Base-by-base conservation (phyloP, 2,113 vertebrate species). In the Sorex araneus region DNA sequence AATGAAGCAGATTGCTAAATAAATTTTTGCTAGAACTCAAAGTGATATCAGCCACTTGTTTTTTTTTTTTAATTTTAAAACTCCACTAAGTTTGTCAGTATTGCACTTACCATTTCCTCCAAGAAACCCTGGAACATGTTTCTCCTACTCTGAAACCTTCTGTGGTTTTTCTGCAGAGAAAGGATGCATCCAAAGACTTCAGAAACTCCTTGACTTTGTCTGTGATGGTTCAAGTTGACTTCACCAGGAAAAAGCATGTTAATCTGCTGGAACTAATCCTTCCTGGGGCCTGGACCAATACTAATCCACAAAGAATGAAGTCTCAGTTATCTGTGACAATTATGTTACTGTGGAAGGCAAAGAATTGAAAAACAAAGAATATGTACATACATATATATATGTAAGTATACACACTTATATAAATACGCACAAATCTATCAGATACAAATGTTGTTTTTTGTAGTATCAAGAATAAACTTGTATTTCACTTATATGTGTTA, bases 261-360 rank as follows among this genome's bases (percentile, higher is more conserved):
- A 95, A 90, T 94, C 36, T 90, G 30, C 16, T 69, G 32, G 78
- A 95, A 89, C 69, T 89, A 95, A 95, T 94, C 80, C 43, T 84
- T 87, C 75, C 64, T 71, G 71, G 69, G 73, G 2, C 40, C 57
- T 45, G 12, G 21, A 9, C 28, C 36, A 66, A 25, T 18, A 84
- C 69, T 89, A 91, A 91, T 81, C n/a, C 81, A 66, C 50, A 84
- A 91, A 93, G n/a, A 79, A 92, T 81, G 36, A 76, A 27, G 50
- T 74, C 16, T 74, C 32, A 63, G 85, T 73, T 94, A 79, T 47
- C 50, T 64, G 15, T 82, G 43, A 69, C 84, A 84, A 36, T 74
- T 34, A 87, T 36, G 5, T 4, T 4, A 12, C 36, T 32, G 34
- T 36, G 4, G 8, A 87, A 54, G 2, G 34, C 6, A 82, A 87